A percentile compares a stretch with the other conserved stretches of the same genome.
phyloP scores from a whole-genome alignment of 1,140 invertebrate genomes.

The Temnothorax nylanderi region DNA sequence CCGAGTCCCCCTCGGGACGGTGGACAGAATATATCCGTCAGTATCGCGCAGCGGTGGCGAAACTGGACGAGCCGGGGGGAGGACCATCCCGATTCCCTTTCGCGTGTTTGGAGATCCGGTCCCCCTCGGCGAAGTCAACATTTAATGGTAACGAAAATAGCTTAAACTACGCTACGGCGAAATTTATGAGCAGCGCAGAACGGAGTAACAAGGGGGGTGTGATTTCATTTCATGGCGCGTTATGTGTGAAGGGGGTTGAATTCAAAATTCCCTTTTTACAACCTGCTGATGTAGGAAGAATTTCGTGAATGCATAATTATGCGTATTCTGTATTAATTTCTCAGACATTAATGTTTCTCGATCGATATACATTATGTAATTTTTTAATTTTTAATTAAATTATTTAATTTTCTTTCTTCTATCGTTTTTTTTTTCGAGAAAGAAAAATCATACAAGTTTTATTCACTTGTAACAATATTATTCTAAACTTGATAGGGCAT shows the following conservation, averaged over 20 bases:
- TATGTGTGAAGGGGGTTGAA: constrained; percentile 13
- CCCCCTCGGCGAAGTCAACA: constrained; percentile 24
- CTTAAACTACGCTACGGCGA: constrained; percentile 44
- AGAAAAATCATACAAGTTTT: not conserved
- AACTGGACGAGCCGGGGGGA: constrained; percentile 11
- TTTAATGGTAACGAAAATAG: constrained; percentile 55
- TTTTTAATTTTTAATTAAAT: not conserved
- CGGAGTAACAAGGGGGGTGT: constrained; percentile 40
- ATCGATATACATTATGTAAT: not conserved
- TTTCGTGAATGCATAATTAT: not conserved
- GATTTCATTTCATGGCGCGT: constrained; percentile 59
- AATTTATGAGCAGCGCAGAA: constrained; percentile 51
- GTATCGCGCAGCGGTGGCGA: constrained; percentile 50
- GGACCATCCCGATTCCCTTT: constrained; percentile 29
- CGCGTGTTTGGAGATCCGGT: constrained; percentile 44
- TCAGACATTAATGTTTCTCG: not conserved
- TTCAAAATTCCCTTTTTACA: constrained; percentile 22
- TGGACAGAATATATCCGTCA: constrained; percentile 61
- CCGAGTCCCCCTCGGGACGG: constrained; percentile 55
- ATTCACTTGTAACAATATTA: not conserved
- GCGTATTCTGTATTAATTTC: not conserved
- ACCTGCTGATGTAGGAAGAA: not conserved
- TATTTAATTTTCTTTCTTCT: not conserved
- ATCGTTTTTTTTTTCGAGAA: not conserved
- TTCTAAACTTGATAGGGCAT: not conserved